Base-by-base conservation (phyloP, 2,888 invertebrate species). In the Rhagium mordax region DNA sequence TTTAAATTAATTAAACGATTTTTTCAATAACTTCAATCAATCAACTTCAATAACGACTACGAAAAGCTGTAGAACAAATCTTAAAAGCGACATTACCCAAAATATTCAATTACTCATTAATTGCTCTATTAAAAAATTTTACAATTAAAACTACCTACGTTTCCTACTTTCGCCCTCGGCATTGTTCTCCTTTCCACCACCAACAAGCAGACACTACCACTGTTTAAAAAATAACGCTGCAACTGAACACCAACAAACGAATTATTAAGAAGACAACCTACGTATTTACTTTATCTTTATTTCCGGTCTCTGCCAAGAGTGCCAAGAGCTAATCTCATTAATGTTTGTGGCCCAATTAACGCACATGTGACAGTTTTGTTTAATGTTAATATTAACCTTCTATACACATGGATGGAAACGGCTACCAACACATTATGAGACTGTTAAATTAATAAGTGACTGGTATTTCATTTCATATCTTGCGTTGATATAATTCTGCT, bases 211-310 rank as follows among this genome's bases (percentile, higher is more conserved):
- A 13, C 10, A 33, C n/a, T 10, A 13, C 2, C 33, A 33, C 33
- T 33, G 13, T 10, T 8, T 33, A 33, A 13, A 3, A 10, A 33
- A 33, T 13, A 13, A 33, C 33, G 27, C 6, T 27, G 27, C 6
- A 4, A 27, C 27, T 27, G 51, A 15, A 16, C 16, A 51, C 16
- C 8, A 13, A 55, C 18, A 20, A 55, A 20, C 21, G 8, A 55
- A 21, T 21, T 55, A 13, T 55, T 55, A 55, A 55, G 21, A 55
- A 55, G 21, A 21, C 53, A 55, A 21, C 53, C 53, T 55, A 21
- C 21, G 53, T 55, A 55, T 33, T 33, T 33, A 33, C 8, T 55
- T 55, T 55, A 55, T 20, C 1, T 55, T 21, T 13, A 20, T 55
- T 55, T 55, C 53, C 53, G 53, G 53, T 55, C 21, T 10, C 20